Evolutionary conservation across 92 coral and sea anemone species (phyloP).

Genomic region (Heliopora coerulea): DNA sequence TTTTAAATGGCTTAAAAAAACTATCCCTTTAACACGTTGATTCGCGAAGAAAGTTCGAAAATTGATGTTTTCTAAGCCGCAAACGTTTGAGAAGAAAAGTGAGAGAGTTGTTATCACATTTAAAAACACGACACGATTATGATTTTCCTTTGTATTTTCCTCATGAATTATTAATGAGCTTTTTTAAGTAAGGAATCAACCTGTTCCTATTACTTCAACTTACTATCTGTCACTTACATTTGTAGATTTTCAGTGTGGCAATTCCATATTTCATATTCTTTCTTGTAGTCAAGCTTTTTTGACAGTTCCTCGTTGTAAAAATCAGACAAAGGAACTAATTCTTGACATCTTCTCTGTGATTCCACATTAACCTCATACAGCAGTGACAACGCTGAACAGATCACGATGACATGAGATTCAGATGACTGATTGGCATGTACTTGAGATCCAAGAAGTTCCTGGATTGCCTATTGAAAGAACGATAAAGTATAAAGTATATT

Average conservation of each 20-base stretch:
- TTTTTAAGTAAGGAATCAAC: neutral
- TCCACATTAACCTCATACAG: constrained; percentile 63
- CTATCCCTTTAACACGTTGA: too few species aligned
- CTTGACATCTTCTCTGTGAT: constrained; percentile 11
- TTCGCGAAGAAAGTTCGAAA: too few species aligned
- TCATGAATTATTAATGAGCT: too few species aligned
- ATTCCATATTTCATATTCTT: constrained; percentile 91
- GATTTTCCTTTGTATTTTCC: too few species aligned
- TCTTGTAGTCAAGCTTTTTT: constrained; percentile 83
- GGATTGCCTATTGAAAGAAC: constrained; percentile 66
- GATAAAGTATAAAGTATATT: neutral
- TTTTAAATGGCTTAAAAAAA: too few species aligned
- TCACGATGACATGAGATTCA: constrained; percentile 63
- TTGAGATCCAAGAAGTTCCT: constrained; percentile 64
- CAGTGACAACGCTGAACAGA: constrained; percentile 60
- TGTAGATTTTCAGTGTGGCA: neutral
- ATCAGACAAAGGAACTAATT: constrained; percentile 56
- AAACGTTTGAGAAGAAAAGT: too few species aligned
- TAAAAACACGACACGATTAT: too few species aligned
- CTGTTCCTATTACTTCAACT: too few species aligned
- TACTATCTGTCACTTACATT: too few species aligned
- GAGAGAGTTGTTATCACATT: too few species aligned
- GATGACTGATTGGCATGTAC: constrained; percentile 72
- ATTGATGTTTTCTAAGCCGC: too few species aligned
- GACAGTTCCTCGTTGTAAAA: constrained; percentile 94